These are phyloP conservation scores for Rissa tridactyla DNA, from an alignment of 2,113 vertebrate genomes.

Conservation along the genomic window DNA sequence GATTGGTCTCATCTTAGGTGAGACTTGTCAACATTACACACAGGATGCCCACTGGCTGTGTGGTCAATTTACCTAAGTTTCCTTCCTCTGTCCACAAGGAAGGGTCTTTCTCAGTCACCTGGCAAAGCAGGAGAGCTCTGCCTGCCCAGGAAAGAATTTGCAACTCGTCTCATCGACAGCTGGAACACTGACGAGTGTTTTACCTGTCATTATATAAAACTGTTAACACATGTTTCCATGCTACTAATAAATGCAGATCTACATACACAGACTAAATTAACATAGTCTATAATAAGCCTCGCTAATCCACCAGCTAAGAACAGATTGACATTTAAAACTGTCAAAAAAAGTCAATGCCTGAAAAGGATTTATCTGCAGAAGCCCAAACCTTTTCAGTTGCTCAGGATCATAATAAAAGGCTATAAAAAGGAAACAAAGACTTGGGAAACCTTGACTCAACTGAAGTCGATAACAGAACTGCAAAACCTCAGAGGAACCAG, in stretches of 20 bases:
- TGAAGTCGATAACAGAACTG: neutral
- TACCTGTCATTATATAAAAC: slow-evolving; percentile 44
- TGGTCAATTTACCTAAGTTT: slow-evolving; percentile 44
- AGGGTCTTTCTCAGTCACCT: neutral
- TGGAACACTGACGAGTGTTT: neutral
- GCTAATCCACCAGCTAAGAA: slow-evolving; percentile 37
- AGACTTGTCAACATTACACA: slow-evolving; percentile 22
- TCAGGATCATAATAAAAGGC: neutral
- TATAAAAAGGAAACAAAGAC: neutral
- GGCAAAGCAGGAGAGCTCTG: slow-evolving; percentile 14
- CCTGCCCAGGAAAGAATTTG: slow-evolving; percentile 11
- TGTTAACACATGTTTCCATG: slow-evolving; percentile 55
- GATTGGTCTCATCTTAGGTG: slow-evolving; percentile 51
- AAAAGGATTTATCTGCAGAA: slow-evolving; percentile 17
- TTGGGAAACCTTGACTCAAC: neutral
- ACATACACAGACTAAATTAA: slow-evolving; percentile 22
- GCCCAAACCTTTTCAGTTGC: neutral
- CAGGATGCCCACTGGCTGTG: slow-evolving; percentile 18
- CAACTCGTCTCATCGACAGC: neutral
- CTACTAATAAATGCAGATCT: slow-evolving; percentile 6
- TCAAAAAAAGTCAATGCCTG: neutral
- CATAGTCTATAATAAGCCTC: slow-evolving; percentile 10
- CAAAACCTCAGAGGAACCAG: neutral
- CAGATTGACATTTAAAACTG: slow-evolving; percentile 45
- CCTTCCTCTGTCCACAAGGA: slow-evolving; percentile 6